Base-by-base conservation (phyloP, 2,113 vertebrate genomes). In the Anguilla japonica region DNA sequence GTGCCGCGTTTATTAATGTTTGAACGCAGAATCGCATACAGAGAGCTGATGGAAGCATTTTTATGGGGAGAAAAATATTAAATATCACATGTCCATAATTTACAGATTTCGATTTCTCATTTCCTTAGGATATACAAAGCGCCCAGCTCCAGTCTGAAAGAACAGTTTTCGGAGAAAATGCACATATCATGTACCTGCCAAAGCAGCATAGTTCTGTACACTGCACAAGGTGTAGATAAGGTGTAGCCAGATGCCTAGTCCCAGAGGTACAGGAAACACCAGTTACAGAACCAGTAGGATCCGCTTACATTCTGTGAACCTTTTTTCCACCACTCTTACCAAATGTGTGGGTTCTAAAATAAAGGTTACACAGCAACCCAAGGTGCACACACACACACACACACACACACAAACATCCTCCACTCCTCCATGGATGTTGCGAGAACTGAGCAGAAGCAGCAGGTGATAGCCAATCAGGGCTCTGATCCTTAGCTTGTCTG, bases 1-100 rank as follows among this genome's bases (percentile, higher is more conserved):
- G 26, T 43, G 29, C 80, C 81, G 79, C 86, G 82, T 89, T 89
- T 89, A 89, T 89, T 89, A 84, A 67, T 75, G 79, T 85, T 87
- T 83, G n/a, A 87, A 87, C 75, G 84, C 78, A 84, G 78, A 11
- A 63, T 85, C 81, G 85, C 86, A 79, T 53, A 82, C 63, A 78
- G 34, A 50, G 71, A 83, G 79, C 50, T 79, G 80, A 83, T 87
- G 83, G 79, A 82, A 87, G 83, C 83, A 87, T 46, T 87, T 84
- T 84, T 67, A 83, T 79, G 71, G 82, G 82, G 57, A 81, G 39
- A 79, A 46, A 46, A 46, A 46, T 46, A 46, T 46, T 8, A 84
- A 79, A 57, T 39, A 20, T 79, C 63, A 78, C 85, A 82, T 26
- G 40, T 53, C 15, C 15, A 53, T 20, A 20, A 22, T 84, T 83